Evolutionary conservation across 1,140 invertebrate species (phyloP).

Genomic region (Trichonephila clavata): DNA sequence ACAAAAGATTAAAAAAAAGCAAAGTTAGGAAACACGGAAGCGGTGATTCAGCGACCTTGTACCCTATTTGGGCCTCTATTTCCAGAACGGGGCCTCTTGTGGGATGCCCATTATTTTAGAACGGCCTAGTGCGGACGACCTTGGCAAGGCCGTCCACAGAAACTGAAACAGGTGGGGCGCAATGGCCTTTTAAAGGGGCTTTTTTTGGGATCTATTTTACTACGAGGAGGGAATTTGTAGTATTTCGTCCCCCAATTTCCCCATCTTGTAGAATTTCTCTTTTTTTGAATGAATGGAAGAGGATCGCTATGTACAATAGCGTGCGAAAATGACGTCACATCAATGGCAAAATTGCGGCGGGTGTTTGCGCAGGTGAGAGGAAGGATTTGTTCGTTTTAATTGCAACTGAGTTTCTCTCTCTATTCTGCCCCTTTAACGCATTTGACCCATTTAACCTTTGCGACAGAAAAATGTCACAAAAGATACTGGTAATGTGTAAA

Average conservation of each 20-base stretch:
- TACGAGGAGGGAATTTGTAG: slow-evolving; percentile 41
- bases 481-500: too few relatives aligned
- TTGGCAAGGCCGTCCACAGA: slow-evolving; percentile 43
- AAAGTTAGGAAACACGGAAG: slow-evolving; percentile 24
- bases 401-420: neutral
- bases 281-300: slow-evolving; percentile 42
- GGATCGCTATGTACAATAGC: neutral
- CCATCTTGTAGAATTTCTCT: neutral
- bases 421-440: neutral
- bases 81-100: slow-evolving; percentile 41
- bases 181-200: slow-evolving; percentile 35
- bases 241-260: slow-evolving; percentile 12
- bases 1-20: neutral
- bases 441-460: slow-evolving; percentile 11
- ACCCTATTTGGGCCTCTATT: slow-evolving; percentile 31
- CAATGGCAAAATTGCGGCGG: neutral
- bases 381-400: neutral
- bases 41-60: neutral
- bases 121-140: slow-evolving; percentile 24
- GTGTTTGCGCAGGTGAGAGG: slow-evolving; percentile 44
- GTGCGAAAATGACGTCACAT: slow-evolving; percentile 54
- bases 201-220: slow-evolving; percentile 43
- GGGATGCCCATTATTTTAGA: slow-evolving; percentile 31
- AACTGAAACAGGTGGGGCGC: slow-evolving; percentile 60
- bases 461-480: neutral